Evolutionary conservation across 2,797 vertebrate species (phyloP).

Genomic region (Valencia hispanica): DNA sequence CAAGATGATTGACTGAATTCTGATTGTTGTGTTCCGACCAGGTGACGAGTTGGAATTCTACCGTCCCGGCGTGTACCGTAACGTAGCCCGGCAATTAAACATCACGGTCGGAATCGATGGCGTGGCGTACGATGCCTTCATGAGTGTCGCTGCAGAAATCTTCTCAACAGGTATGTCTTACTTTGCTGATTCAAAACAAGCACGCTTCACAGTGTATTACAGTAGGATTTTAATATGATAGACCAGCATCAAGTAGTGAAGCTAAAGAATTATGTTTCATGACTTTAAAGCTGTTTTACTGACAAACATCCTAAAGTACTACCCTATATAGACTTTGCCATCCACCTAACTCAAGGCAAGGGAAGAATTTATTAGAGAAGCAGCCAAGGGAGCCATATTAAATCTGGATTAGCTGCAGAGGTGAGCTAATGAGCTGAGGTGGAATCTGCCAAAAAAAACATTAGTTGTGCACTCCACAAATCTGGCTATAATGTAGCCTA

Average conservation of each 20-base stretch:
- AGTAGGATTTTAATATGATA: neutral
- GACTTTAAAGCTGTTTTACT: neutral
- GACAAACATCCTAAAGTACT: neutral
- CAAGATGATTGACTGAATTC: neutral
- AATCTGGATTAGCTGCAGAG: no score
- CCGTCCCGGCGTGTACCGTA: conserved; percentile 92
- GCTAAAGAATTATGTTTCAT: neutral
- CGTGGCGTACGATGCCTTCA: conserved; percentile 91
- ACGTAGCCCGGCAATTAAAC: conserved; percentile 92
- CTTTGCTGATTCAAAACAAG: neutral
- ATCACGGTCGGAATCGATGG: conserved; percentile 91
- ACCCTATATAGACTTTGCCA: no score
- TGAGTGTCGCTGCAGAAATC: conserved; percentile 93
- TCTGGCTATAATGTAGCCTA: no score
- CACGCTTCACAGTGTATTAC: neutral
- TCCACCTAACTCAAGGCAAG: no score
- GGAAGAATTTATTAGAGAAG: no score
- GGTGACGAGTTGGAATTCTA: conserved; percentile 97
- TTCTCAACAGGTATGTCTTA: conserved; percentile 90
- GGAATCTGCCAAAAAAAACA: no score
- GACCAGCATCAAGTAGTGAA: neutral
- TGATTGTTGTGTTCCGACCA: conserved; percentile 38
- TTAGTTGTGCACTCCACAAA: no score
- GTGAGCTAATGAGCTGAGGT: no score
- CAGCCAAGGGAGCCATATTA: no score